Conservation (phyloP, 2,888 invertebrate genomes). For the Pristionchus maxplancki region DNA sequence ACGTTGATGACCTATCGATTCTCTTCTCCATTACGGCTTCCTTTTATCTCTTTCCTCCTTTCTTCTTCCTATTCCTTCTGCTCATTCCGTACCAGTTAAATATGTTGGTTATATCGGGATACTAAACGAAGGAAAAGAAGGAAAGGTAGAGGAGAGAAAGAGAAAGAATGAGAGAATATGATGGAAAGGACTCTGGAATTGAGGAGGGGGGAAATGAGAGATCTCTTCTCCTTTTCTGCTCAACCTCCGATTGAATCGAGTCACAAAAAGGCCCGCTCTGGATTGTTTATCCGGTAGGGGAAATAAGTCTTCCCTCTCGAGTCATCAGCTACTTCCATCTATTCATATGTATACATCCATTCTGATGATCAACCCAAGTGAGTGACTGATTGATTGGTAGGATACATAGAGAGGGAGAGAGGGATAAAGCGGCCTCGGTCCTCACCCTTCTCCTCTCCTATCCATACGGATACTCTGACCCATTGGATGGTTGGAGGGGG, state of each 20-base stretch:
- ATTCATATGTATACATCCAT: not conserved
- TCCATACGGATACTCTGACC: slow-evolving; percentile 19
- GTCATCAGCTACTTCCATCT: not conserved
- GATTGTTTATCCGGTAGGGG: not conserved
- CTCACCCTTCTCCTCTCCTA: not conserved
- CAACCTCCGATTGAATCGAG: not conserved
- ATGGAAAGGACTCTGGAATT: slow-evolving; percentile 4
- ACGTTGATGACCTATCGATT: too few relatives aligned
- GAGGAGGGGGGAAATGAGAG: not conserved
- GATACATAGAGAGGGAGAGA: not conserved
- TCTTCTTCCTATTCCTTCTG: not conserved
- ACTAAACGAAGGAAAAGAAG: not conserved
- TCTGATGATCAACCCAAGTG: not conserved
- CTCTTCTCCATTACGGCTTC: too few relatives aligned
- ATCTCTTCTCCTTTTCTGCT: not conserved
- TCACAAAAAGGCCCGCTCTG: not conserved
- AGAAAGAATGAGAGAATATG: not conserved
- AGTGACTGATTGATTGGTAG: not conserved
- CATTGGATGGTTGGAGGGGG: not conserved
- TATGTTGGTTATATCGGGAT: not conserved
- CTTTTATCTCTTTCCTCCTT: too few relatives aligned
- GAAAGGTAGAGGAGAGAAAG: not conserved
- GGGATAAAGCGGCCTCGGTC: not conserved
- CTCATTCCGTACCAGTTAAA: not conserved
- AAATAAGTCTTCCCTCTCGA: not conserved